phyloP scores from a whole-genome alignment of 2,113 vertebrate species.

The Vombatus ursinus region DNA sequence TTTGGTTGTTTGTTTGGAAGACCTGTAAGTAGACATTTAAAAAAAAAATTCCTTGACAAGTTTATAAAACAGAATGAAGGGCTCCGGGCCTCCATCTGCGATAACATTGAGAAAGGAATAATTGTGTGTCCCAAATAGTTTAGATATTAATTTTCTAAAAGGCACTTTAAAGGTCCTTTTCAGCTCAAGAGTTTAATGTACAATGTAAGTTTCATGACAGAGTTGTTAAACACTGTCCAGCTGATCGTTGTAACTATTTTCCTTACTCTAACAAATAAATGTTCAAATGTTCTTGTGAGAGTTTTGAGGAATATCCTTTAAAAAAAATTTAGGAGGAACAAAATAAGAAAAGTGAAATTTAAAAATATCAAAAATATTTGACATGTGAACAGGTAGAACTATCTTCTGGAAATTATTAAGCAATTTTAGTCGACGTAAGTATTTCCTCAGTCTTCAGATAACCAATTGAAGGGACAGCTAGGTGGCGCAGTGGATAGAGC shows the following conservation, averaged over 20 bases:
- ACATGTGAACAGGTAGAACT: not conserved
- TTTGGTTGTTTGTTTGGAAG: not conserved
- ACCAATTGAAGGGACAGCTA: too few relatives aligned
- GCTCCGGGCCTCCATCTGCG: not conserved
- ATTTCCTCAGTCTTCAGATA: not conserved
- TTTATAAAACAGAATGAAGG: not conserved
- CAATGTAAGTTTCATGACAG: not conserved
- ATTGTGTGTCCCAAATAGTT: not conserved
- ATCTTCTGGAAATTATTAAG: not conserved
- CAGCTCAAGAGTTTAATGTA: not conserved
- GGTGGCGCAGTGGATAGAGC: too few relatives aligned
- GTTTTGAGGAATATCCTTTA: not conserved
- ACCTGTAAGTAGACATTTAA: not conserved
- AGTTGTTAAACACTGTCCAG: not conserved
- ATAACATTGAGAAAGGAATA: not conserved
- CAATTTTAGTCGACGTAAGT: not conserved
- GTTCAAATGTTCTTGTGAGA: not conserved
- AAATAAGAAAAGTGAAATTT: not conserved
- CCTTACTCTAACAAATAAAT: not conserved
- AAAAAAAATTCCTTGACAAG: not conserved
- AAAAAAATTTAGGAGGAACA: not conserved
- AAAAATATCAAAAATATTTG: not conserved
- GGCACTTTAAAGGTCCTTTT: not conserved
- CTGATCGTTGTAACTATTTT: not conserved
- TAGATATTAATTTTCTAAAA: not conserved